Evolutionary conservation across 1,140 invertebrate genomes (phyloP).

Genomic region (Aphelinus certus): DNA sequence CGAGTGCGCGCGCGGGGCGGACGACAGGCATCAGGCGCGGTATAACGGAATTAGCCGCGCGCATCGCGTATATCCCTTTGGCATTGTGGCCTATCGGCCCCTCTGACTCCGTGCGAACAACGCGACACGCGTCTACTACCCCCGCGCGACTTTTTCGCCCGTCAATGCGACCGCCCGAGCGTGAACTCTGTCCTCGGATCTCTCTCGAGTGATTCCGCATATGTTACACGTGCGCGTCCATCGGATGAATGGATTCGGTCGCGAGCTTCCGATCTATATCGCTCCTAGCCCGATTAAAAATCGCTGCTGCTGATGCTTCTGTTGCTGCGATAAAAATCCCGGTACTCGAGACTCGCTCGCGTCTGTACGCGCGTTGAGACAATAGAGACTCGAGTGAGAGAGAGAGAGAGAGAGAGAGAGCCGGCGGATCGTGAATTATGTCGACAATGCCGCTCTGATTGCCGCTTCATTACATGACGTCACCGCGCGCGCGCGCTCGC

Average conservation of each 20-base stretch:
- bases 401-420: conserved; percentile 22
- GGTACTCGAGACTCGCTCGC: not conserved
- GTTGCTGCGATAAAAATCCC: too few species aligned
- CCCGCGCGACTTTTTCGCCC: conserved; percentile 47
- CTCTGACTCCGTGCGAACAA: conserved; percentile 25
- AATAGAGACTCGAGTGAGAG: conserved; percentile 52
- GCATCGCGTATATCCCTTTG: conserved; percentile 29
- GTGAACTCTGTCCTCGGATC: conserved; percentile 45
- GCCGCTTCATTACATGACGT: conserved; percentile 64
- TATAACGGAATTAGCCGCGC: conserved; percentile 61
- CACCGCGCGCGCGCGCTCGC: conserved; percentile 49
- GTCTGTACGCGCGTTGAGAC: not conserved
- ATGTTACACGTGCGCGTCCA: not conserved
- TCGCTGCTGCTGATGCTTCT: too few species aligned
- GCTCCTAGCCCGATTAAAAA: too few species aligned
- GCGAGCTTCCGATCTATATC: not conserved
- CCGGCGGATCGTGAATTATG: conserved; percentile 60
- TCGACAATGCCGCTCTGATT: conserved; percentile 64
- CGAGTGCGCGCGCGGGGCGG: too few species aligned
- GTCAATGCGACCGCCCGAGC: conserved; percentile 51
- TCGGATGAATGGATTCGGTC: not conserved
- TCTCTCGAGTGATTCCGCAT: not conserved
- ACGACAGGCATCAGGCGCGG: not conserved
- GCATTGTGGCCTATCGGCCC: conserved; percentile 29
- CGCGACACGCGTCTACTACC: conserved; percentile 40